These are phyloP conservation scores for Alviniconcha strummeri DNA, from an alignment of 2,888 invertebrate genomes.

Conservation along the genomic window DNA sequence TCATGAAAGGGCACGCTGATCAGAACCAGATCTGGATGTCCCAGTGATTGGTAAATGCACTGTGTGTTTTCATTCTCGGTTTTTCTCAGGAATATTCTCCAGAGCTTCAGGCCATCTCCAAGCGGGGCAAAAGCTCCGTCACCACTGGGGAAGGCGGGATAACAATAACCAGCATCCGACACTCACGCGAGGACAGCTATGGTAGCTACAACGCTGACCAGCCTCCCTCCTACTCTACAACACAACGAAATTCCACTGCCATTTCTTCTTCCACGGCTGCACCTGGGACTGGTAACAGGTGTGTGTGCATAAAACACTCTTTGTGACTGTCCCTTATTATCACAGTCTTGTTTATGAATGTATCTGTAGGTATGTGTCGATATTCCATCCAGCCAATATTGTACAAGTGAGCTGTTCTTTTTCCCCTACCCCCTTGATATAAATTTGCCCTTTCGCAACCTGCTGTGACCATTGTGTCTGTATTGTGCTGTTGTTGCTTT, in stretches of 20 bases:
- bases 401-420: too few relatives aligned
- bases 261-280: background rate
- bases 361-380: background rate
- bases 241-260: constrained; percentile 22
- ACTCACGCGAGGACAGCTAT: constrained; percentile 50
- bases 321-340: background rate
- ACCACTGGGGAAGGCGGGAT: constrained; percentile 65
- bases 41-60: too few relatives aligned
- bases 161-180: constrained; percentile 71
- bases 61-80: too few relatives aligned
- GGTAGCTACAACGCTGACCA: constrained; percentile 49
- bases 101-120: constrained; percentile 71
- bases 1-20: too few relatives aligned
- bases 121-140: constrained; percentile 59
- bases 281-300: background rate
- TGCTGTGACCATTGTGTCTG: too few relatives aligned
- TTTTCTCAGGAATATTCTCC: constrained; percentile 73
- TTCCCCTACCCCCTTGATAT: too few relatives aligned
- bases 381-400: too few relatives aligned
- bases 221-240: constrained; percentile 75
- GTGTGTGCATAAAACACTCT: too few relatives aligned
- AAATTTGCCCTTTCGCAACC: too few relatives aligned
- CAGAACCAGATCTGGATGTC: too few relatives aligned
- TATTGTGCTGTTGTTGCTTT: too few relatives aligned
- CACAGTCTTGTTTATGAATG: background rate